phyloP scores from a whole-genome alignment of 2,888 invertebrate species.

The Drosophila meridionalis region DNA sequence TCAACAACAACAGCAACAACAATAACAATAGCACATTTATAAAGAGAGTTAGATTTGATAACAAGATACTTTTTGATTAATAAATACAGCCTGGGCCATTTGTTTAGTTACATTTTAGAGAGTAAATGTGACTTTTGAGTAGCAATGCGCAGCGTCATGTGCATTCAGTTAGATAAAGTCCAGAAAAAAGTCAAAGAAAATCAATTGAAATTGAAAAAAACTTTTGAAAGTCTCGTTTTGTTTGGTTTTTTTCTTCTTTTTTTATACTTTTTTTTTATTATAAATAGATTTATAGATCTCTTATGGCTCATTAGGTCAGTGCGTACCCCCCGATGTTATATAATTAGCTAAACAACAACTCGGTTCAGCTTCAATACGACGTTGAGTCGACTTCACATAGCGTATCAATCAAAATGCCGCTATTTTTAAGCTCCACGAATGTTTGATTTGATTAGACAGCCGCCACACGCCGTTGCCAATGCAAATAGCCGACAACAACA shows the following conservation, averaged over 20 bases:
- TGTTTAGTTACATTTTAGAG: constrained; percentile 37
- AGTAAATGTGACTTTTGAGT: background rate
- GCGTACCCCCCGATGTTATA: constrained; percentile 56
- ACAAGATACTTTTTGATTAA: constrained; percentile 77
- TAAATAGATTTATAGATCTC: constrained; percentile 62
- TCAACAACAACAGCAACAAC: constrained; percentile 30
- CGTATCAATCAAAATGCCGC: constrained; percentile 70
- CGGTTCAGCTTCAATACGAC: constrained; percentile 8
- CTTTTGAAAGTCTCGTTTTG: constrained; percentile 46
- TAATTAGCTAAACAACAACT: constrained; percentile 57
- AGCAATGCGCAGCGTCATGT: constrained; percentile 1
- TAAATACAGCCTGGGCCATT: constrained; percentile 54
- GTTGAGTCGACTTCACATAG: constrained; percentile 23
- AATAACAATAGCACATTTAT: constrained; percentile 33
- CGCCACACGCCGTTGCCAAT: constrained; percentile 71
- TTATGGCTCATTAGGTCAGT: constrained; percentile 70
- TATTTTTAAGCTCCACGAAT: constrained; percentile 67
- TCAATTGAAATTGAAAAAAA: constrained; percentile 50
- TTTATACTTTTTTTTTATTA: constrained; percentile 11
- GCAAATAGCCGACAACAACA: constrained; percentile 51
- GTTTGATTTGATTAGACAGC: constrained; percentile 73
- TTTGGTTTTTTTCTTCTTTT: constrained; percentile 3
- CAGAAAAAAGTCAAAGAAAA: background rate
- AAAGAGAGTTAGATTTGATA: constrained; percentile 41
- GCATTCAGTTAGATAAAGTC: background rate